These are phyloP conservation scores for Agapetus fuscipes DNA, from an alignment of 2,888 invertebrate species.

Conservation along the genomic window DNA sequence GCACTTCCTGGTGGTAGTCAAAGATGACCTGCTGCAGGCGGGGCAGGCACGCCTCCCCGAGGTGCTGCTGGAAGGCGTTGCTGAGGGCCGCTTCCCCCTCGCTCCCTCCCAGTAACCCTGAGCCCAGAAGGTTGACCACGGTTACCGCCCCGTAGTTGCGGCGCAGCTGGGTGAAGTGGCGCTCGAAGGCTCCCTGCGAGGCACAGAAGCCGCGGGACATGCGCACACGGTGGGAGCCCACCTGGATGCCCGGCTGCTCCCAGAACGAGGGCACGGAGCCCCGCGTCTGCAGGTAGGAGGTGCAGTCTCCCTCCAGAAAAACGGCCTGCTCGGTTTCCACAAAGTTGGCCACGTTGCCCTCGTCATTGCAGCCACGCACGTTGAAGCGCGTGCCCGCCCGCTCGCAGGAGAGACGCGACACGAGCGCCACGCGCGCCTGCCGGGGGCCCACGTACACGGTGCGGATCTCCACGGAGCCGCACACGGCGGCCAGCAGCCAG, in stretches of 20 bases:
- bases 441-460: constrained; percentile 97
- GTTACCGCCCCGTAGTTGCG: constrained; percentile 85
- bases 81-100: constrained; percentile 96
- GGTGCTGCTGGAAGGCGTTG: constrained; percentile 87
- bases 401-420: constrained; percentile 95
- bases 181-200: constrained; percentile 85
- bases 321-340: constrained; percentile 99
- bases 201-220: constrained; percentile 93
- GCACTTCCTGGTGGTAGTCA: constrained; percentile 93
- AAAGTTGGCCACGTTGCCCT: constrained; percentile 99
- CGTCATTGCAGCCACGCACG: constrained; percentile 97
- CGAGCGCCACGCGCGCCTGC: constrained; percentile 89
- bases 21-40: constrained; percentile 81
- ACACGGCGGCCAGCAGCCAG: constrained; percentile 94
- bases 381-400: constrained; percentile 97
- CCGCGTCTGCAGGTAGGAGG: constrained; percentile 85
- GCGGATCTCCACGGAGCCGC: constrained; percentile 94
- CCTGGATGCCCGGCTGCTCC: constrained; percentile 98
- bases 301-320: constrained; percentile 80
- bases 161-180: constrained; percentile 78
- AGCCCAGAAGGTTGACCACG: constrained; percentile 87
- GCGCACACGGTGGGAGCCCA: constrained; percentile 97
- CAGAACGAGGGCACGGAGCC: constrained; percentile 98
- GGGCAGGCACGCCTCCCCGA: constrained; percentile 65
- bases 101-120: constrained; percentile 84